Base-by-base conservation (phyloP, 1,140 invertebrate species). In the Magallana ariakensis region DNA sequence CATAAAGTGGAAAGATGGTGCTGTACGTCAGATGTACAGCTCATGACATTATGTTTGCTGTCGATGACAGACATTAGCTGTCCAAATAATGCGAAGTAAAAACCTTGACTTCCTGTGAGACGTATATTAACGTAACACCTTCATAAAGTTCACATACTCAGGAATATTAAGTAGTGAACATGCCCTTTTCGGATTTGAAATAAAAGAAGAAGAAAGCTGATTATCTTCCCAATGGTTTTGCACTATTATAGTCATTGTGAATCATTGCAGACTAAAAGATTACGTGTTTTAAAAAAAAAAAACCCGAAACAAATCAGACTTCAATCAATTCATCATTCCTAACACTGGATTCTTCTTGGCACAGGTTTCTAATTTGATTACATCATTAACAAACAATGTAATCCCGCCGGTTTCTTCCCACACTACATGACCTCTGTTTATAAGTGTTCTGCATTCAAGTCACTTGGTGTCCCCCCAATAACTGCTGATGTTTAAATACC, bases 241-340 rank as follows among this genome's bases (percentile, higher is more conserved):
- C 58, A 62, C 19, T 62, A 1, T 62, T 62, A n/a, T n/a, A 16
- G 33, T 26, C 33, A 26, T 10, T 33, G 33, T 75, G 66, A 75
- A 75, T 75, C 66, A 75, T 75, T 22, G 7, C 19, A 19, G 19
- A 62, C 19, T 46, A 46, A 46, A 19, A 33, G 66, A 75, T 75
- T 75, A 26, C 33, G 66, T 62, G 19, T 62, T 62, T 16, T 75
- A 26, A 9, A 46, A 75, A 75, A 26, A 9, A 46, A 75, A 75
- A 9, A 75, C 5, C 3, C 3, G 2, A 46, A 46, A 13, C 66
- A 75, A 75, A 33, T 13, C 66, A 26, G 22, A 33, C 22, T 75
- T 75, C 26, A 75, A 75, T 75, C 33, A 75, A 75, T 75, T 75
- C 22, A 75, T 75, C 66, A 75, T 75, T 75, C 66, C 33, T 10